Evolutionary conservation across 1,140 invertebrate species (phyloP), one percentile per base, ranked within the genome.

Genomic region (Pygmarrhopalites habei): DNA sequence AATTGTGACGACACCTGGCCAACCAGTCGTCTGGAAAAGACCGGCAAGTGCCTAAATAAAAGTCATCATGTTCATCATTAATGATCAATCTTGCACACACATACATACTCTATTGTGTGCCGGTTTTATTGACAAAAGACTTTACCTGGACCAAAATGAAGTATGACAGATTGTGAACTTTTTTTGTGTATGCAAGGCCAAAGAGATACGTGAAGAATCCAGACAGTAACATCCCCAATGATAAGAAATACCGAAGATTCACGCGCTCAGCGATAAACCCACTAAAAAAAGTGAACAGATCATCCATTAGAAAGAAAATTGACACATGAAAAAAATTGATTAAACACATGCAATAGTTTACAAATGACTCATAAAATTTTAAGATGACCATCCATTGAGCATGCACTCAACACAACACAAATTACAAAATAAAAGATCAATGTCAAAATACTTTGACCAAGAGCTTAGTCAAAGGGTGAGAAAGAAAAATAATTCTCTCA

Each of bases 191-290:
- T 0, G 89, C 93, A 17, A 95, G 78, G 19, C 95, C 95, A 80
- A 98, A 95, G 35, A 91, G 74, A 74, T 92, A 92, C 67, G 87
- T 90, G 66, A 91, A 87, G 15, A 92, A 77, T 21, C 92, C 92
- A 12, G 90, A 93, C 2, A 86, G 74, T 26, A 98, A 77, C 93
- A 97, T 97, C 52, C 94, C 94, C 43, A 89, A 72, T 0, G 88
- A 80, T 15, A 98, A 79, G 76, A 94, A 98, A 74, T 93, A 92
- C 19, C 94, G 79, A 28, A 98, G 76, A 74, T 95, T 90, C 46
- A 93, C 86, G 44, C 93, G 78, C 76, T 98, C 95, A 0, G 94
- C 94, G 55, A 97, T 78, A 72, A 95, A 86, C 4, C 94, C 94
- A 81, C 84, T 87, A 23, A 43, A n/a, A n/a, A n/a, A n/a, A n/a